Evolutionary conservation across 2,113 vertebrate species (phyloP).

Genomic region (Istiophorus platypterus): DNA sequence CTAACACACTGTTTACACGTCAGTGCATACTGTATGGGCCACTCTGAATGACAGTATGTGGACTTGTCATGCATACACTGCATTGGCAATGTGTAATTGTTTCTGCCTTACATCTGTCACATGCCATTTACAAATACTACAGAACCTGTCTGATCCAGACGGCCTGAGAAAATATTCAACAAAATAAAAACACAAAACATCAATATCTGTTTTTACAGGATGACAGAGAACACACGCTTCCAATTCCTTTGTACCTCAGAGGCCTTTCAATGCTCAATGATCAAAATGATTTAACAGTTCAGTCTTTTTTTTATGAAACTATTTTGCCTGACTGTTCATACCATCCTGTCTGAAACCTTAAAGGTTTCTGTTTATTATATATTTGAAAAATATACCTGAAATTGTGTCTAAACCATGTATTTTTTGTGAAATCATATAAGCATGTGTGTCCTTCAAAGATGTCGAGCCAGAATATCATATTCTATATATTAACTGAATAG

Average conservation of each 20-base stretch:
- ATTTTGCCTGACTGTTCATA: not conserved
- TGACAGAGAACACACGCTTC: not conserved
- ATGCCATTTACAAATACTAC: slow-evolving; percentile 25
- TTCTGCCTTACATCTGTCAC: slow-evolving; percentile 14
- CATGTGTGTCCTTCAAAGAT: not conserved
- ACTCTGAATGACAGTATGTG: slow-evolving; percentile 12
- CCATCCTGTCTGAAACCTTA: not conserved
- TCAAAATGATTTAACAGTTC: not conserved
- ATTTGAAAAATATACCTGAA: not conserved
- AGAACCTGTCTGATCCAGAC: not conserved
- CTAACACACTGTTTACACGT: slow-evolving; percentile 16
- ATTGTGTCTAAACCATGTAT: not conserved
- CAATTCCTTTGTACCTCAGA: slow-evolving; percentile 10
- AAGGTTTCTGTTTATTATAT: not conserved
- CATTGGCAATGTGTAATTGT: slow-evolving; percentile 12
- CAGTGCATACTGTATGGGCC: slow-evolving; percentile 18
- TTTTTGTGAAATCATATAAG: no score
- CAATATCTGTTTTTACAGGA: not conserved
- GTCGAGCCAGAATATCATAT: not conserved
- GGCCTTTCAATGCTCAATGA: slow-evolving; percentile 7
- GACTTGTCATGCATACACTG: slow-evolving; percentile 5
- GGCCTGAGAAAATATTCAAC: not conserved
- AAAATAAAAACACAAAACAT: not conserved
- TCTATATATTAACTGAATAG: no score
- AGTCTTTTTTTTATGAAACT: not conserved